Percentiles rank a stretch among this genome's conserved stretches.
These are phyloP conservation scores for Crax fasciolata DNA, from an alignment of 2,797 vertebrate genomes.

Conservation along the genomic window DNA sequence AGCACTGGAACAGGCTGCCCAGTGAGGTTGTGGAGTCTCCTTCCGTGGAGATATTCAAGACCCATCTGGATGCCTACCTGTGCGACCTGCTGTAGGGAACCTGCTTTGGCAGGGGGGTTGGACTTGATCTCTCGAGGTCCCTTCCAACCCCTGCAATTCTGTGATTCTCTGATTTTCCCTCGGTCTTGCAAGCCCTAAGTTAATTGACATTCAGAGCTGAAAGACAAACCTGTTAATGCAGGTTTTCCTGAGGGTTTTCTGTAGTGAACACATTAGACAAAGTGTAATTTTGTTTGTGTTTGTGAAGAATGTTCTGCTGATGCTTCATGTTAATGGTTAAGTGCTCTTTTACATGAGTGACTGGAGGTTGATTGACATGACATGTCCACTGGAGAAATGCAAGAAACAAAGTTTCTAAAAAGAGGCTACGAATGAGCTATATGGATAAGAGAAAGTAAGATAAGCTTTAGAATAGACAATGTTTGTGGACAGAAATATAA, in stretches of 20 bases:
- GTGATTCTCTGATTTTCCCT: too few species aligned
- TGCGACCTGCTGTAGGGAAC: too few species aligned
- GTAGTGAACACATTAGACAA: background rate
- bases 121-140: too few species aligned
- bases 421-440: background rate
- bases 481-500: background rate
- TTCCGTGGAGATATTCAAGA: too few species aligned
- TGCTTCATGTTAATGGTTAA: conserved; percentile 49
- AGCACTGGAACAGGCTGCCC: too few species aligned
- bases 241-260: conserved; percentile 20
- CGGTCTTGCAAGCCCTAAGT: background rate
- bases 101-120: too few species aligned
- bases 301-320: conserved; percentile 36
- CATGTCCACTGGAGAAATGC: conserved; percentile 27
- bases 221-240: conserved; percentile 25
- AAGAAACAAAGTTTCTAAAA: conserved; percentile 32
- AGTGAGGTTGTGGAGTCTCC: too few species aligned
- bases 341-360: conserved; percentile 38
- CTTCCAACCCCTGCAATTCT: too few species aligned
- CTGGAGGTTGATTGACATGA: conserved; percentile 31
- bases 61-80: too few species aligned
- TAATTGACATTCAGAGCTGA: conserved; percentile 19
- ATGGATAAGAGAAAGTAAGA: background rate
- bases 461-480: background rate
- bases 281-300: conserved; percentile 36